Evolutionary conservation across 2,888 invertebrate genomes (phyloP), one percentile per base, ranked within the genome.

Genomic region (Cancer borealis): DNA sequence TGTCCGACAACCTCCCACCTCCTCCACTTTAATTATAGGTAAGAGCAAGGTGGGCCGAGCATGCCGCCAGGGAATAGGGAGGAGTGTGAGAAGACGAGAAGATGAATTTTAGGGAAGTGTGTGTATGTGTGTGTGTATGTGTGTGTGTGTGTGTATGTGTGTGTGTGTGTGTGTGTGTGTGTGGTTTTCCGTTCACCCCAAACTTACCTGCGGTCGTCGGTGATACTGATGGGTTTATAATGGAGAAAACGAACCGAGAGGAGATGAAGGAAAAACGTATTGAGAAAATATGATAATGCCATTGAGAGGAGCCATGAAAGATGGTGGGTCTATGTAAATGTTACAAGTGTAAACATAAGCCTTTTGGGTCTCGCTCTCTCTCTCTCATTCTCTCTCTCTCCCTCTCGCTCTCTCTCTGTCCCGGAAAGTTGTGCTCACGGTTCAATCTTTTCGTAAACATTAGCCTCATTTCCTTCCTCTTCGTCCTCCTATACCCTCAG

Each of bases 221-320:
- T 12, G 39, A 66, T 39, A 73, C 39, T 17, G 45, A 73, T 39
- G 45, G 91, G 60, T 45, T 54, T 45, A 46, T 73, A 45, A 60
- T 66, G 88, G 92, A 30, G 60, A 14, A 54, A 84, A 47, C 79
- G 45, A 49, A 10, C 46, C 26, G 47, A 46, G 79, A n/a, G 73
- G 79, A 92, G 45, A 73, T 84, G 87, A 84, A 92, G 47, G 49
- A 92, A 54, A 92, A 88, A 92, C 39, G 88, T 92, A 92, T 88
- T 60, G 88, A 30, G 54, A 88, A 92, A 92, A 92, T 84, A 92
- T 92, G 92, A 92, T 92, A 88, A 92, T 92, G n/a, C 39, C 73
- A 91, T 73, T 14, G 91, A 39, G 91, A 73, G 73, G 91, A 91
- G 45, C 66, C 46, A 39, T 91, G 91, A 91, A 66, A 73, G 73